Evolutionary conservation across 2,797 vertebrate species (phyloP).

Genomic region (Siniperca obscura): DNA sequence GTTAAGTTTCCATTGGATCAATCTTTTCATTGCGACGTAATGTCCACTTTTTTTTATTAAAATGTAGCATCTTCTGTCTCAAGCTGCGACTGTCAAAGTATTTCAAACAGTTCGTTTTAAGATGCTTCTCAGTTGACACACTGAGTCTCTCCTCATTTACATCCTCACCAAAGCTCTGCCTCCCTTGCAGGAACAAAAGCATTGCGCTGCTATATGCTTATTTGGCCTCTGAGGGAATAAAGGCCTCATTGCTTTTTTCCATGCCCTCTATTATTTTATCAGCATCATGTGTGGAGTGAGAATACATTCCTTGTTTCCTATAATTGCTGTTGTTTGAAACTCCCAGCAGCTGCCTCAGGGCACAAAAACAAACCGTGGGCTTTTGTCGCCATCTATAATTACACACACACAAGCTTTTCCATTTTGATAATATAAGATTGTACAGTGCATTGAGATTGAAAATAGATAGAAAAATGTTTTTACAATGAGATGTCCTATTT

Average conservation of each 20-base stretch:
- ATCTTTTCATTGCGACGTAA: not conserved
- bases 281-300: constrained; percentile 18
- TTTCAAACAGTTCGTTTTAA: not conserved
- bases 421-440: constrained; percentile 19
- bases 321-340: constrained; percentile 52
- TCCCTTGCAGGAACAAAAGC: constrained; percentile 9
- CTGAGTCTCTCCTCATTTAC: not conserved
- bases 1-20: not conserved
- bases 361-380: constrained; percentile 9
- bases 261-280: constrained; percentile 4
- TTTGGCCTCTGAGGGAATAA: constrained; percentile 39
- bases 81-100: not conserved
- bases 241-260: constrained; percentile 12
- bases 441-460: not conserved
- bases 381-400: constrained; percentile 19
- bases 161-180: not conserved
- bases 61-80: not conserved
- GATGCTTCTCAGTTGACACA: constrained; percentile 15
- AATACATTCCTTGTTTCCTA: constrained; percentile 32
- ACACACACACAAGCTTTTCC: constrained; percentile 14
- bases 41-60: not conserved
- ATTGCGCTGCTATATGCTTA: constrained; percentile 26
- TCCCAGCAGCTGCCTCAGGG: constrained; percentile 34
- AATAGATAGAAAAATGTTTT: constrained; percentile 6
- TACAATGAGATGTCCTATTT: not conserved